Conservation (phyloP, 2,797 vertebrate genomes). For the Furcifer pardalis region DNA sequence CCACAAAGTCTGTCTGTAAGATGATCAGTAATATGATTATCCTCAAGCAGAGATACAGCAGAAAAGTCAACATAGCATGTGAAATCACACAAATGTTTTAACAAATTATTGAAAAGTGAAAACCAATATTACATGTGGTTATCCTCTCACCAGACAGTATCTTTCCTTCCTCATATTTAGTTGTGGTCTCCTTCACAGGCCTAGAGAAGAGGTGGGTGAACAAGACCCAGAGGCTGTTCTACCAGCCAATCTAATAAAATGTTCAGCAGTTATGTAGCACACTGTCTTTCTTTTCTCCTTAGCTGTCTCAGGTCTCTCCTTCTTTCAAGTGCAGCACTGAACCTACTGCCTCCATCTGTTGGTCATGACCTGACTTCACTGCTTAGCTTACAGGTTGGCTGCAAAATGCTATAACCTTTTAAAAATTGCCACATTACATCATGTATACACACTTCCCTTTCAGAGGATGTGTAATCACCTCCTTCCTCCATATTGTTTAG, state of each 20-base stretch:
- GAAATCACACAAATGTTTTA: too few species aligned
- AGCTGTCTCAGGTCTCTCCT: background rate
- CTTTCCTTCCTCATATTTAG: background rate
- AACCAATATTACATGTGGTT: background rate
- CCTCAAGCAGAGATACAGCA: too few species aligned
- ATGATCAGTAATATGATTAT: too few species aligned
- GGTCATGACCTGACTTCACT: constrained; percentile 1
- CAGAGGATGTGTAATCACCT: constrained; percentile 24
- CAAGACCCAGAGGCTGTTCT: too few species aligned
- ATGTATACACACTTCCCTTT: background rate
- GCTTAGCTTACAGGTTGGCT: constrained; percentile 1
- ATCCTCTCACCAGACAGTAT: background rate
- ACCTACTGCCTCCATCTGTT: background rate
- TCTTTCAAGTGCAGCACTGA: background rate
- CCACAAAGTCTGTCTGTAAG: too few species aligned
- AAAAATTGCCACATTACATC: constrained; percentile 15
- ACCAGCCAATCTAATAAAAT: background rate
- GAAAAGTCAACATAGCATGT: too few species aligned
- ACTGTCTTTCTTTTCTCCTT: too few species aligned
- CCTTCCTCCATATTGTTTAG: constrained; percentile 39
- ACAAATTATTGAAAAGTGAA: too few species aligned
- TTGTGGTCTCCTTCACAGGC: background rate
- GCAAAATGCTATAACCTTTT: constrained; percentile 9
- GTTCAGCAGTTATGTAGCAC: background rate
- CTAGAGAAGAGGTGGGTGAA: too few species aligned